Base-by-base conservation (phyloP, 1,140 invertebrate species). In the Drosophila elegans region DNA sequence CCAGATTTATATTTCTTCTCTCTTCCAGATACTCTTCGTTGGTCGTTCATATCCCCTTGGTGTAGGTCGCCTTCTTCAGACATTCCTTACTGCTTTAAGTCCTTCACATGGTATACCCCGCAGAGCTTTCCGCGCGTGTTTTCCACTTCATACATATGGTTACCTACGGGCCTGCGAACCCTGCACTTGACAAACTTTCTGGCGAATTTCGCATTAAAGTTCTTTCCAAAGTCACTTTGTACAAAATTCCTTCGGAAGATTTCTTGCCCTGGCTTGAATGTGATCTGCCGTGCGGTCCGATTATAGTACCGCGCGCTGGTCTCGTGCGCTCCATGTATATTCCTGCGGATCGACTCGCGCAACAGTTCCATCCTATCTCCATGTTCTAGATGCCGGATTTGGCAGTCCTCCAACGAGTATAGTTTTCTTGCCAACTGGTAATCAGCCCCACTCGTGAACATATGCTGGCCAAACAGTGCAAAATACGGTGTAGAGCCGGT, bases 151-250 rank as follows among this genome's bases (percentile, higher is more conserved):
- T 51, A 61, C 57, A 51, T 51, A 7, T 61, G 27, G 39, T 32
- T 45, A 3, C 55, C 55, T 1, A 57, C 25, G 13, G n/a, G 25
- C 11, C 44, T 51, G 3, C 16, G 34, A 3, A 61, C 42, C 11
- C 46, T 27, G 11, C 34, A 39, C 10, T 21, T 39, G 2, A 62
- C 2, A 12, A 32, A 39, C 7, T 52, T 62, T 1, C 59, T 4
- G 12, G 46, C 21, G n/a, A 62, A 62, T 48, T 62, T 62, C 1
- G 25, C 46, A 10, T 62, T 52, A 5, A 62, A 29, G n/a, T 44
- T 62, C 25, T 62, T 52, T 1, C 25, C 11, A 39, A n/a, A 62
- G 21, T 52, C 46, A 12, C 59, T 62, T 3, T 42, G 11, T 0
- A 52, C 38, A 34, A 41, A 62, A 10, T 62, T 62, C 2, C 59